These are phyloP conservation scores for Australoheros facetus DNA, from an alignment of 2,797 vertebrate genomes.

Conservation along the genomic window DNA sequence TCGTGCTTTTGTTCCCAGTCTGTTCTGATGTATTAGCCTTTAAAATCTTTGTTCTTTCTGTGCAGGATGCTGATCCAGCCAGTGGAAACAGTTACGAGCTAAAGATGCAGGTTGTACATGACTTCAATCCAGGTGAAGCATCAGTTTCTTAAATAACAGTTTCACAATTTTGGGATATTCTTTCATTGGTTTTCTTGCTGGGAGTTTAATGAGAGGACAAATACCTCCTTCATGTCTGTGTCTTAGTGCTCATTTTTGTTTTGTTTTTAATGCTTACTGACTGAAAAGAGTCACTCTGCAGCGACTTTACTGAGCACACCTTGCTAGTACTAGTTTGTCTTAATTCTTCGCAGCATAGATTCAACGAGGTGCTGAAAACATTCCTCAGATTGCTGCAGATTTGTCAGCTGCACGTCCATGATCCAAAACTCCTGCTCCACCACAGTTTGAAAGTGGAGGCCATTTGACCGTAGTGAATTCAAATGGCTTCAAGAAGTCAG, in stretches of 20 bases:
- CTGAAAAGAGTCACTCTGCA: not conserved
- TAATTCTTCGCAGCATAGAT: too few species aligned
- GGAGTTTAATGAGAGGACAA: not conserved
- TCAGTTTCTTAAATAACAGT: not conserved
- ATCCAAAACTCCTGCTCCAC: too few species aligned
- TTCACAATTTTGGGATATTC: not conserved
- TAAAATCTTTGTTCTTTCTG: slow-evolving; percentile 17
- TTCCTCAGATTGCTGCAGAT: too few species aligned
- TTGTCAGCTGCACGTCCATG: too few species aligned
- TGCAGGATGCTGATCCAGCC: slow-evolving; percentile 46
- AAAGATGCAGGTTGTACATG: slow-evolving; percentile 85
- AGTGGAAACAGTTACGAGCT: slow-evolving; percentile 62
- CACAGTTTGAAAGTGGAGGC: too few species aligned
- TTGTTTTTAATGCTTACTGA: not conserved
- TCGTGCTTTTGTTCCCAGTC: not conserved
- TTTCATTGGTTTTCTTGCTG: not conserved
- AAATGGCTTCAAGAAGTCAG: too few species aligned
- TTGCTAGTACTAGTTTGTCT: not conserved
- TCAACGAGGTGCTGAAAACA: too few species aligned
- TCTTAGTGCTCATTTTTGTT: too few species aligned
- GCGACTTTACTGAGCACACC: not conserved
- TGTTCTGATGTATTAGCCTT: not conserved
- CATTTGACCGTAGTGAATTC: too few species aligned
- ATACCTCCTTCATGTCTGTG: too few species aligned
- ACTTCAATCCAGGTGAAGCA: slow-evolving; percentile 83